phyloP scores from a whole-genome alignment of 2,113 vertebrate species.

The Zapus hudsonius region DNA sequence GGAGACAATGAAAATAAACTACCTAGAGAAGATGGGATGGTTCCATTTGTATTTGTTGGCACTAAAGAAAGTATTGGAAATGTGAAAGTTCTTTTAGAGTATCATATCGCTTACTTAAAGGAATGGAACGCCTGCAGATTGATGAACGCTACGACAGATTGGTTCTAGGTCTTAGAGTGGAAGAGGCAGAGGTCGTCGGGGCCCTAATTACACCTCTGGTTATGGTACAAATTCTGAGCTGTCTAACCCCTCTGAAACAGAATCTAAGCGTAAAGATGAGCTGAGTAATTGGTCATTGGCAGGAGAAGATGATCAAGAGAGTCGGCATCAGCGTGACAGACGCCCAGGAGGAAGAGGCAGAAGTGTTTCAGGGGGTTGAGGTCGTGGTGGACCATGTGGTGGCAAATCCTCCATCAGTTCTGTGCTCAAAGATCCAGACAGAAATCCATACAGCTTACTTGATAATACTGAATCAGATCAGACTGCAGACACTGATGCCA shows the following conservation, averaged over 20 bases:
- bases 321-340: slow-evolving; percentile 92
- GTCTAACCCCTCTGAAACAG: slow-evolving; percentile 97
- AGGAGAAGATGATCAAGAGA: slow-evolving; percentile 92
- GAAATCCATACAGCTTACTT: slow-evolving; percentile 92
- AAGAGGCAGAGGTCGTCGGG: slow-evolving; percentile 94
- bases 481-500: slow-evolving; percentile 96
- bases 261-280: slow-evolving; percentile 97
- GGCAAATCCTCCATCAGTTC: slow-evolving; percentile 93
- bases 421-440: slow-evolving; percentile 93
- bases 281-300: slow-evolving; percentile 98
- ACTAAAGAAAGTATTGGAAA: no score
- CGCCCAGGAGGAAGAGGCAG: slow-evolving; percentile 91
- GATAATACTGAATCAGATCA: slow-evolving; percentile 98
- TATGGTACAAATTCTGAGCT: slow-evolving; percentile 98
- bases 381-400: slow-evolving; percentile 92
- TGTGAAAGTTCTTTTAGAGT: slow-evolving; percentile 96
- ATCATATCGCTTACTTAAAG: slow-evolving; percentile 98
- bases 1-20: slow-evolving; percentile 91
- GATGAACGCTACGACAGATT: slow-evolving; percentile 97
- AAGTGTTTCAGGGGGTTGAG: slow-evolving; percentile 91
- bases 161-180: slow-evolving; percentile 94
- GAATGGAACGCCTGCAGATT: slow-evolving; percentile 98
- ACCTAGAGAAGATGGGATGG: slow-evolving; percentile 94
- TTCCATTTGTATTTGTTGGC: slow-evolving; percentile 99
- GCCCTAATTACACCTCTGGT: slow-evolving; percentile 94